Base-by-base conservation (phyloP, 2,888 invertebrate species). In the Eucera pruinosa region DNA sequence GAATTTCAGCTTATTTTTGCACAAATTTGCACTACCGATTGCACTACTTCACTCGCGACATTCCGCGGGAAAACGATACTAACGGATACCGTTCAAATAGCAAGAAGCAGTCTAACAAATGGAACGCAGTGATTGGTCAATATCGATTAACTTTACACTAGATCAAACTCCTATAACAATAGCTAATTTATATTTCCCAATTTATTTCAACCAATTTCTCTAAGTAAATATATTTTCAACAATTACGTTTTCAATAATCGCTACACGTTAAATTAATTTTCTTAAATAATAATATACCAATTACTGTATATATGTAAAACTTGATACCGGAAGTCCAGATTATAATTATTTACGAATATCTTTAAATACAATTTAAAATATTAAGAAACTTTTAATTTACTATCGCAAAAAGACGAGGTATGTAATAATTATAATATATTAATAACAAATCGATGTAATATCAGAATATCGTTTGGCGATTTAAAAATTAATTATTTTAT, bases 61-160 rank as follows among this genome's bases (percentile, higher is more conserved):
- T 43, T 48, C 30, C 47, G 55, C 54, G 69, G 33, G 23, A 27
- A 2, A 41, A 33, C 15, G 23, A 33, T n/a, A 68, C 30, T 60
- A 36, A 48, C 11, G 47, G 23, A 5, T 48, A 11, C 15, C 13
- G 4, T 67, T 67, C 52, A 50, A 52, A 71, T 18, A 36, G 15
- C 5, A 54, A 68, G 2, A 11, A 13, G 23, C n/a, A 13, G 11
- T 48, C 27, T 54, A 43, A 52, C n/a, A 3, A 43, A 36, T 39
- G n/a, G 27, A 58, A 48, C 43, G 58, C 39, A 27, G 7, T n/a
- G 27, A 67, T 54, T 60, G 61, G n/a, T 62, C 62, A 18, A 62
- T 61, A 73, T 50, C 61, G 61, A 62, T 68, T 23, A 45, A 45
- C 11, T 36, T 70, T 23, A 3, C 39, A 50, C 47, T 43, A n/a